Percentiles rank a stretch among this genome's conserved stretches.
These are phyloP conservation scores for Scophthalmus maximus DNA, from an alignment of 2,113 vertebrate species.

Conservation along the genomic window DNA sequence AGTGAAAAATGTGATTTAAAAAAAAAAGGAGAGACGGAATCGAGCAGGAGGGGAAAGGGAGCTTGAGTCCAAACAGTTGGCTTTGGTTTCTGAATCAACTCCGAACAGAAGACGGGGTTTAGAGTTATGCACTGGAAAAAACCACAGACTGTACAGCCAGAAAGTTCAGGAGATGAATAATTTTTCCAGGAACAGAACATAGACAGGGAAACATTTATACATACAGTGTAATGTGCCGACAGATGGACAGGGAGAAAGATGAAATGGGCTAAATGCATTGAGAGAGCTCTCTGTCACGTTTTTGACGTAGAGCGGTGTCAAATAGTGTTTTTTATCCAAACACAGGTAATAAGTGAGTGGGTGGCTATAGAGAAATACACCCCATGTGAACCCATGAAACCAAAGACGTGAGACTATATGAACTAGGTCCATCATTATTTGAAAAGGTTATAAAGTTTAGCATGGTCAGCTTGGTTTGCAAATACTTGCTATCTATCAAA, in stretches of 20 bases:
- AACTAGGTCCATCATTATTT: too few relatives aligned
- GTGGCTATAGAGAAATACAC: too few relatives aligned
- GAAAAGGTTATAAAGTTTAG: too few relatives aligned
- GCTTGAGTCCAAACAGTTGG: slow-evolving; percentile 56
- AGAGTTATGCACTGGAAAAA: slow-evolving; percentile 75
- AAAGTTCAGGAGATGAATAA: slow-evolving; percentile 58
- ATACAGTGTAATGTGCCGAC: neutral
- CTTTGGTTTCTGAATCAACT: slow-evolving; percentile 68
- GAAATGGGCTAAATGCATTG: neutral
- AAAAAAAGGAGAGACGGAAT: slow-evolving; percentile 23
- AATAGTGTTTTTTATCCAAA: too few relatives aligned
- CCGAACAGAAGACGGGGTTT: slow-evolving; percentile 74
- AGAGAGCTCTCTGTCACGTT: too few relatives aligned
- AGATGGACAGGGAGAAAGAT: slow-evolving; percentile 7
- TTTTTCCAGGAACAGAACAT: slow-evolving; percentile 67
- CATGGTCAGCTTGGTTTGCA: too few relatives aligned
- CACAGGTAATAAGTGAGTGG: too few relatives aligned
- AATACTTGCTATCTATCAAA: too few relatives aligned
- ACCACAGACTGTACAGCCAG: slow-evolving; percentile 70
- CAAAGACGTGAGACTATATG: too few relatives aligned
- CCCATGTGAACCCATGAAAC: too few relatives aligned
- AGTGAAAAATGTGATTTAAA: slow-evolving; percentile 38
- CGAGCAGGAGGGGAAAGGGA: slow-evolving; percentile 25
- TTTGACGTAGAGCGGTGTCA: too few relatives aligned
- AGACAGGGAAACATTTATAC: slow-evolving; percentile 47